Percentiles rank a stretch among this genome's conserved stretches.
Evolutionary conservation across 2,113 vertebrate species (phyloP).

Genomic region (Labeo catla): DNA sequence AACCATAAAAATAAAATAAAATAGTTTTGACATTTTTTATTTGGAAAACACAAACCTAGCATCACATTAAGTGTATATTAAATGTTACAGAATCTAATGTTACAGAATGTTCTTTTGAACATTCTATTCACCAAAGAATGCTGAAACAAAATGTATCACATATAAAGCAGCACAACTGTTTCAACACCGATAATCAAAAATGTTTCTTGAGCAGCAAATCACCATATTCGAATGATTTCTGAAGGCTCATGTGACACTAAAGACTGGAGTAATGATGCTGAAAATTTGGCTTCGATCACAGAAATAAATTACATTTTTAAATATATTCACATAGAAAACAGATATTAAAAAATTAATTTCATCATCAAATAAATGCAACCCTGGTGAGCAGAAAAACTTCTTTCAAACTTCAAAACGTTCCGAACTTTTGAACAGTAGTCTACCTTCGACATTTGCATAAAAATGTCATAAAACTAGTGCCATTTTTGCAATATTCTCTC

Average conservation of each 20-base stretch:
- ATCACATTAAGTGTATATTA: too few relatives aligned
- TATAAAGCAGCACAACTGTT: not conserved
- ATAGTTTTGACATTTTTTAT: too few relatives aligned
- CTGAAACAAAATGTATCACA: not conserved
- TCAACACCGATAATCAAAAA: not conserved
- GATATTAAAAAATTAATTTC: not conserved
- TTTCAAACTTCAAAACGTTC: not conserved
- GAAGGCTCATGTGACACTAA: not conserved
- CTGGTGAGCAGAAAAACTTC: not conserved
- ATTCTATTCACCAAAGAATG: not conserved
- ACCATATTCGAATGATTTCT: not conserved
- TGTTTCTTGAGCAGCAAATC: not conserved
- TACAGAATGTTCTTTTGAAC: not conserved
- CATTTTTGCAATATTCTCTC: not conserved
- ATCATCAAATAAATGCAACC: not conserved
- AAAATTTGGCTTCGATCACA: not conserved
- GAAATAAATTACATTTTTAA: not conserved
- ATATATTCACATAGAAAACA: not conserved
- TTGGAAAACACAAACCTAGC: too few relatives aligned
- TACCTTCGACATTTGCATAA: constrained; percentile 1
- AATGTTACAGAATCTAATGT: not conserved
- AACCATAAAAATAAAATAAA: too few relatives aligned
- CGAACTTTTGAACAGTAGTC: not conserved
- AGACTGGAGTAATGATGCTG: not conserved
- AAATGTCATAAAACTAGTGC: not conserved